These are phyloP conservation scores for Drosophila fuyamai DNA, from an alignment of 1,140 invertebrate genomes.

Conservation along the genomic window DNA sequence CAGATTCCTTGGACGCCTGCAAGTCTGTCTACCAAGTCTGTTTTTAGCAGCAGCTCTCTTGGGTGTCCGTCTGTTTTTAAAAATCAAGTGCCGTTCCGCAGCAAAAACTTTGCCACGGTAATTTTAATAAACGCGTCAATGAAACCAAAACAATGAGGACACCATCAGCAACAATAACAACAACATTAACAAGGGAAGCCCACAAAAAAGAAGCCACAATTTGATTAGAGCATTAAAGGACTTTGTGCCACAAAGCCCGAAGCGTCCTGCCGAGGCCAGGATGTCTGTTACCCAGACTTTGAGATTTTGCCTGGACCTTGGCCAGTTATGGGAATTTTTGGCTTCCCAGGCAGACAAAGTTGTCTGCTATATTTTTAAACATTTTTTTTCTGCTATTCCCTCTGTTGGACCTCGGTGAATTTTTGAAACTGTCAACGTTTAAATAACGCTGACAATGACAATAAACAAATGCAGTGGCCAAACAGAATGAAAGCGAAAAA, in stretches of 20 bases:
- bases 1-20: constrained; percentile 4
- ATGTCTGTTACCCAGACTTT: constrained; percentile 19
- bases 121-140: constrained; percentile 83
- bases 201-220: constrained; percentile 80
- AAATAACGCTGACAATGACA: constrained; percentile 82
- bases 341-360: constrained; percentile 62
- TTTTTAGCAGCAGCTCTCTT: constrained; percentile 37
- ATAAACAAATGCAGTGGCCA: constrained; percentile 76
- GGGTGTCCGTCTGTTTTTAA: constrained; percentile 47
- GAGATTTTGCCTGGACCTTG: constrained; percentile 32
- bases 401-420: constrained; percentile 29
- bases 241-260: constrained; percentile 72
- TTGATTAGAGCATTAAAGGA: constrained; percentile 83
- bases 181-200: constrained; percentile 42
- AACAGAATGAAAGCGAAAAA: constrained; percentile 26
- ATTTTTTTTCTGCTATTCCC: constrained; percentile 1
- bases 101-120: constrained; percentile 69
- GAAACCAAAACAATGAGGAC: constrained; percentile 80
- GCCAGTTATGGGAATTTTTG: constrained; percentile 39
- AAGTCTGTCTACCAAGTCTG: constrained; percentile 15
- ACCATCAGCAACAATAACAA: constrained; percentile 49
- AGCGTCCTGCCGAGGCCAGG: constrained; percentile 53
- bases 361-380: constrained; percentile 55
- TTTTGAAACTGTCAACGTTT: constrained; percentile 75
- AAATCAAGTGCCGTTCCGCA: constrained; percentile 59